phyloP scores from a whole-genome alignment of 2,113 vertebrate species.

The Callipepla californica region DNA sequence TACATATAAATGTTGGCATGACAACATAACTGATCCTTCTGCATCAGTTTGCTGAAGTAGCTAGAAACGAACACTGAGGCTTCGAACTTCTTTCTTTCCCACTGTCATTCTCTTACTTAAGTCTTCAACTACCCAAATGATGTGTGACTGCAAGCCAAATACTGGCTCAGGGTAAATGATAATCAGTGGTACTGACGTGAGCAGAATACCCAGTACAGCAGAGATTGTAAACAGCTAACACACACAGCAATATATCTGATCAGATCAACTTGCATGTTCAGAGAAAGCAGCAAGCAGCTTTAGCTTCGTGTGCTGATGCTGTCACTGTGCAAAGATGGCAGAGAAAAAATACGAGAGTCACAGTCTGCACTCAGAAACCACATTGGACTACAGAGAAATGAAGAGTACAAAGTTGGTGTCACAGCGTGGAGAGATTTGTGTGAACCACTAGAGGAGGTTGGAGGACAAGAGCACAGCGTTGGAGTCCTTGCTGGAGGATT shows the following conservation, averaged over 20 bases:
- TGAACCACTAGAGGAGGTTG: neutral
- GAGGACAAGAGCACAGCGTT: neutral
- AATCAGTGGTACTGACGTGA: neutral
- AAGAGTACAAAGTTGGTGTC: neutral
- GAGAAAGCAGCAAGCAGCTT: neutral
- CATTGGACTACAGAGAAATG: neutral
- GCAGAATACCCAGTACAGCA: neutral
- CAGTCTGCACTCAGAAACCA: neutral
- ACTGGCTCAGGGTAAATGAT: neutral
- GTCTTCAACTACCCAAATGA: neutral
- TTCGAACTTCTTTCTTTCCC: neutral
- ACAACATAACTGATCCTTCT: neutral
- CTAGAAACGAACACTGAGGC: neutral
- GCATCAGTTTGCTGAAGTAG: neutral
- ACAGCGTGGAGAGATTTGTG: neutral
- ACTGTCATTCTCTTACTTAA: neutral
- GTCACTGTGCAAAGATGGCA: neutral
- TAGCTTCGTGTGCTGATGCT: neutral
- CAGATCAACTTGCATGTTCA: neutral
- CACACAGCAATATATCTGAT: neutral
- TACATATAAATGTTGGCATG: rapidly evolving
- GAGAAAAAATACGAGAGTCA: neutral
- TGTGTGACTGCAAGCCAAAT: neutral
- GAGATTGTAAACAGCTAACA: neutral
- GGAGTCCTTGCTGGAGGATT: neutral